Evolutionary conservation across 1,140 invertebrate species (phyloP).

Genomic region (Dolichoris vasculosae): DNA sequence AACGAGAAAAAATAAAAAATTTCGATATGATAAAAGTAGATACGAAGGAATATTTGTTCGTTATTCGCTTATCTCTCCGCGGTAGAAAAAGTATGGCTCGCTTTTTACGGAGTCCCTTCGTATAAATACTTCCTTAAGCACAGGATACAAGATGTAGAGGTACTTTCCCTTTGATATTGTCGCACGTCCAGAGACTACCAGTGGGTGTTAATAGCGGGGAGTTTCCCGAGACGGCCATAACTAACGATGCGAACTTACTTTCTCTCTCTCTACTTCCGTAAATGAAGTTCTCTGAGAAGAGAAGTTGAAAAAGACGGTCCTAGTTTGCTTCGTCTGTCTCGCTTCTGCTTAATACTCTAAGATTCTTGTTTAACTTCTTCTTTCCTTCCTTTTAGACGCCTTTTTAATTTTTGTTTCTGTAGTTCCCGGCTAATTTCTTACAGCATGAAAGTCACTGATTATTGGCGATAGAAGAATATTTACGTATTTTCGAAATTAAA

Average conservation of each 20-base stretch:
- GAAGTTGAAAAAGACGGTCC: background rate
- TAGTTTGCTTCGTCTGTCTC: too few species aligned
- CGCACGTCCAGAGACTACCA: background rate
- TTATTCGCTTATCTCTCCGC: too few species aligned
- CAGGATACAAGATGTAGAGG: background rate
- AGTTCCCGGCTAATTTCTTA: background rate
- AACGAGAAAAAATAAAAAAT: too few species aligned
- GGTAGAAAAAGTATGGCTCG: too few species aligned
- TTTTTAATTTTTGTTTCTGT: background rate
- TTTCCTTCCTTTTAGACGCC: background rate
- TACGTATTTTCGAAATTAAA: too few species aligned
- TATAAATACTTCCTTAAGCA: too few species aligned
- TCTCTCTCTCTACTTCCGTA: background rate
- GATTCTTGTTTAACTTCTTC: background rate
- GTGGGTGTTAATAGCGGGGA: conserved; percentile 10
- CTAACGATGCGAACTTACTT: background rate
- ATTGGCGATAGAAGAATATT: background rate
- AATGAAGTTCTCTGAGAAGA: conserved; percentile 27
- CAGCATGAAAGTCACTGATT: background rate
- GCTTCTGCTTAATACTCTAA: background rate
- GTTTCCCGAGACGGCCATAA: conserved; percentile 15
- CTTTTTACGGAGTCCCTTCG: too few species aligned
- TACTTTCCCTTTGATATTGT: background rate
- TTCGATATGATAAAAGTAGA: too few species aligned
- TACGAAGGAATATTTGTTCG: too few species aligned